phyloP scores from a whole-genome alignment of 2,888 invertebrate species.

The Eupithecia tripunctaria region DNA sequence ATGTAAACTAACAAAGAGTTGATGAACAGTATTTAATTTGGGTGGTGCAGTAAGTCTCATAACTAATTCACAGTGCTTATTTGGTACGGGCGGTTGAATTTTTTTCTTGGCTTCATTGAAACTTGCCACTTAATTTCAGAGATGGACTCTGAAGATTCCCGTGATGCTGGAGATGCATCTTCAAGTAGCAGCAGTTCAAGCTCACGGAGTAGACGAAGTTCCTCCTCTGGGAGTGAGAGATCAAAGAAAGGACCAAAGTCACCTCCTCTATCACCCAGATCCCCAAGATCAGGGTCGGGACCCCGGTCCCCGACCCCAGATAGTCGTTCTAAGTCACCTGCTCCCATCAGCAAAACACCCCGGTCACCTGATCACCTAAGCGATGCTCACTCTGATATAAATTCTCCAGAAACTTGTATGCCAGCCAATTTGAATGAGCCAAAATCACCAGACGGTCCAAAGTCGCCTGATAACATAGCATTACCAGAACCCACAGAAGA shows the following conservation, averaged over 20 bases:
- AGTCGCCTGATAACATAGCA: slow-evolving; percentile 71
- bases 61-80: slow-evolving; percentile 55
- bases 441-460: slow-evolving; percentile 79
- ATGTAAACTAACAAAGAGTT: slow-evolving; percentile 55
- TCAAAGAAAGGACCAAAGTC: slow-evolving; percentile 74
- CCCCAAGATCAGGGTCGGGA: slow-evolving; percentile 50
- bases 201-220: slow-evolving; percentile 75
- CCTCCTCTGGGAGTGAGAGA: slow-evolving; percentile 72
- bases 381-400: slow-evolving; percentile 76
- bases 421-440: slow-evolving; percentile 69
- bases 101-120: slow-evolving; percentile 48
- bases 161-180: slow-evolving; percentile 78
- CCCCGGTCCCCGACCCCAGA: slow-evolving; percentile 69
- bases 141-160: slow-evolving; percentile 87
- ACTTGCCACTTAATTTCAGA: slow-evolving; percentile 67
- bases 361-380: slow-evolving; percentile 73
- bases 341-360: slow-evolving; percentile 54
- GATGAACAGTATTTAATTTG: slow-evolving; percentile 29
- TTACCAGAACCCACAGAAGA: slow-evolving; percentile 64
- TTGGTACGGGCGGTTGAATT: slow-evolving; percentile 52
- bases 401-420: slow-evolving; percentile 78
- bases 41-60: slow-evolving; percentile 54
- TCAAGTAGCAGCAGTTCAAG: slow-evolving; percentile 81
- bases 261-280: slow-evolving; percentile 59
- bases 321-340: slow-evolving; percentile 63